Conservation (phyloP, 2,888 invertebrate species). For the Machimus rusticus region DNA sequence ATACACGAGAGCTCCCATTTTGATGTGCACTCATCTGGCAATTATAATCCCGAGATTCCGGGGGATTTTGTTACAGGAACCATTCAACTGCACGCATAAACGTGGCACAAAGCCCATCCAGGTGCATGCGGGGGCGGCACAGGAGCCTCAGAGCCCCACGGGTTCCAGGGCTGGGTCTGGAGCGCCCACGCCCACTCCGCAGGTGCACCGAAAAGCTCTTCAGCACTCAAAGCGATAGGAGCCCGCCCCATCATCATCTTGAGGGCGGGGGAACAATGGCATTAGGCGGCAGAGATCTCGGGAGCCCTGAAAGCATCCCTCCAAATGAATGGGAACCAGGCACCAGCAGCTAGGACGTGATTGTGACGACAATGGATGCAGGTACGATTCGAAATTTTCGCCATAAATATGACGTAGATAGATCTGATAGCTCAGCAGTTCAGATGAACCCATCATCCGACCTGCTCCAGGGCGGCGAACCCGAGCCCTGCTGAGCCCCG, state of each 20-base stretch:
- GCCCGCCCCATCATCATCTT: background rate
- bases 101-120: background rate
- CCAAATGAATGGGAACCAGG: background rate
- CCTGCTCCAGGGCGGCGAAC: background rate
- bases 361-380: background rate
- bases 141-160: background rate
- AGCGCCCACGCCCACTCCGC: background rate
- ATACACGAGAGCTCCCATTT: background rate
- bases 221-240: background rate
- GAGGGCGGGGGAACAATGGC: background rate
- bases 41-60: background rate
- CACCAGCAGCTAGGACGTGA: background rate
- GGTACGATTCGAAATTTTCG: background rate
- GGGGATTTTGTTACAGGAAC: slow-evolving; percentile 21
- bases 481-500: background rate
- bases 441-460: slow-evolving; percentile 9
- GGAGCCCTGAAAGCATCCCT: background rate
- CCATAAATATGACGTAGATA: slow-evolving; percentile 1
- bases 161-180: background rate
- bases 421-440: background rate
- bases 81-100: slow-evolving; percentile 20
- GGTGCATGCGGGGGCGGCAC: background rate
- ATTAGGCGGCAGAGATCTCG: background rate
- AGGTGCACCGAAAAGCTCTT: background rate
- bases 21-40: slow-evolving; percentile 21